Conservation (phyloP, 1,140 invertebrate species). For the Phortica variegata region DNA sequence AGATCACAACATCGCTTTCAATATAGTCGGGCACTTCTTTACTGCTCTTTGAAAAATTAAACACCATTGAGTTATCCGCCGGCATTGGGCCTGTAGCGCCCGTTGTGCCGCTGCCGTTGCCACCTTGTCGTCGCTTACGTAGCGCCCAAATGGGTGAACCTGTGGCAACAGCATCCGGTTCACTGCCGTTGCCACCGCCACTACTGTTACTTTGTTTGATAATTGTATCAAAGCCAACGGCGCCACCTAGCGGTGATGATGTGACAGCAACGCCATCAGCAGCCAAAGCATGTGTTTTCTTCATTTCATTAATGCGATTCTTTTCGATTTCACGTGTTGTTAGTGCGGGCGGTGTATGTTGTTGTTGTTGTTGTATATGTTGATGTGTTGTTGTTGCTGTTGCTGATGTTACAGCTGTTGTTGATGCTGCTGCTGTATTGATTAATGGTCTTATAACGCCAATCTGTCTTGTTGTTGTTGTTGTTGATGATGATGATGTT, state of each 20-base stretch:
- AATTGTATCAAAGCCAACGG: slow-evolving; percentile 42
- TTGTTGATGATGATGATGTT: slow-evolving; percentile 10
- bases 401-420: slow-evolving; percentile 60
- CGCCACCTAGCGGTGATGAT: slow-evolving; percentile 8
- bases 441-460: no score
- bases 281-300: slow-evolving; percentile 56
- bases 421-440: slow-evolving; percentile 35
- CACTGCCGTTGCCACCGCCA: slow-evolving; percentile 59
- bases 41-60: slow-evolving; percentile 77
- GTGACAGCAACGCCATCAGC: slow-evolving; percentile 30
- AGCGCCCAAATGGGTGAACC: slow-evolving; percentile 42
- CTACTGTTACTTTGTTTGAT: slow-evolving; percentile 26
- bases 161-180: slow-evolving; percentile 58
- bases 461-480: slow-evolving; percentile 17
- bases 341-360: slow-evolving; percentile 50
- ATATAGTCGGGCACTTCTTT: slow-evolving; percentile 87
- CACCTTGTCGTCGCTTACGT: slow-evolving; percentile 34
- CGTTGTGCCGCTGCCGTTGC: slow-evolving; percentile 1
- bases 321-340: slow-evolving; percentile 70
- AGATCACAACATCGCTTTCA: slow-evolving; percentile 80
- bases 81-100: slow-evolving; percentile 19
- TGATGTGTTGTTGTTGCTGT: slow-evolving; percentile 65
- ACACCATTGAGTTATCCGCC: slow-evolving; percentile 72
- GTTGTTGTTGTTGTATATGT: slow-evolving; percentile 57
- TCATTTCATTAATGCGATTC: slow-evolving; percentile 70